Conservation (phyloP, 2,113 vertebrate genomes). For the Triplophysa tibetana region DNA sequence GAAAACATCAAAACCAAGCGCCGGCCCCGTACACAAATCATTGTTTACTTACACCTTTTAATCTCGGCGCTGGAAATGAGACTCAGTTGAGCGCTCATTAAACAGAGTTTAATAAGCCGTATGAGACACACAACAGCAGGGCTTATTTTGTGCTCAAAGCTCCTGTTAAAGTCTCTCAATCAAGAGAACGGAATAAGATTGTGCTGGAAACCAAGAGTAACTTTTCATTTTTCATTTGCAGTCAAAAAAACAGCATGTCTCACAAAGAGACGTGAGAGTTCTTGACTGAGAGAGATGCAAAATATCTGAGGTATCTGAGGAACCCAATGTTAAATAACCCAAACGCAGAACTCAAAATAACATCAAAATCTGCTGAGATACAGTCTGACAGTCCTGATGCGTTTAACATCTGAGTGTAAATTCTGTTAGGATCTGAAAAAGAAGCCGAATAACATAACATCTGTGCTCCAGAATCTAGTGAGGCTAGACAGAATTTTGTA, state of each 20-base stretch:
- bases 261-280: slow-evolving; percentile 24
- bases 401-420: no score
- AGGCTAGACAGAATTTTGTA: no score
- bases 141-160: background rate
- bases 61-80: background rate
- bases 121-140: slow-evolving; percentile 4
- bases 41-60: slow-evolving; percentile 4
- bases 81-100: slow-evolving; percentile 37
- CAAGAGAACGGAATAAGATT: background rate
- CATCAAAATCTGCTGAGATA: background rate
- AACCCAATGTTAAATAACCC: background rate
- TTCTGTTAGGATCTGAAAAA: background rate
- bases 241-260: background rate
- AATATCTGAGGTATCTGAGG: slow-evolving; percentile 6
- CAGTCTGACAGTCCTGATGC: background rate
- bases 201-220: background rate
- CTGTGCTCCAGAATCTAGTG: background rate
- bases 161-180: background rate
- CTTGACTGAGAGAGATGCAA: background rate
- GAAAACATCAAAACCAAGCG: slow-evolving; percentile 7
- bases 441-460: background rate
- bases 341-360: slow-evolving; percentile 12
- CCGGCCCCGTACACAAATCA: background rate
- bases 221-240: background rate
- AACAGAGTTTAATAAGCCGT: slow-evolving; percentile 2